Conservation (phyloP, 2,113 vertebrate species). For the Megaleporinus macrocephalus region DNA sequence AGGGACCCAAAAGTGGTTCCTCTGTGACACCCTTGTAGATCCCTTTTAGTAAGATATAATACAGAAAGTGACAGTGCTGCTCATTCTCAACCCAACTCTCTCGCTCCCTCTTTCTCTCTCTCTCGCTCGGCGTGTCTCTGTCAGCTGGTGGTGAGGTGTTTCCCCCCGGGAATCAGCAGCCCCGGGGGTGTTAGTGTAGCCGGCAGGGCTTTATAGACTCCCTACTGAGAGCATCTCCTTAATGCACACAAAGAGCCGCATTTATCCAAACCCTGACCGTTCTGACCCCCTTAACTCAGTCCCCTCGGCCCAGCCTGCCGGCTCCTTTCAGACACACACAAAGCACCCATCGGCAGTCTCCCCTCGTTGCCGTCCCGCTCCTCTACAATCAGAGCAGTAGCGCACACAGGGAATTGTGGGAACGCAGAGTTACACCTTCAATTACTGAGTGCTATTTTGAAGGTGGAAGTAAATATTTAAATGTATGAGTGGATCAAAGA, state of each 20-base stretch:
- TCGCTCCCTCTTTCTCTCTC: slow-evolving; percentile 21
- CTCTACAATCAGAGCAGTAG: slow-evolving; percentile 16
- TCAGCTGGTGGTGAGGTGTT: slow-evolving; percentile 67
- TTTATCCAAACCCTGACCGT: slow-evolving; percentile 92
- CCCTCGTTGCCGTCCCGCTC: slow-evolving; percentile 45
- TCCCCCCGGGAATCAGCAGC: slow-evolving; percentile 65
- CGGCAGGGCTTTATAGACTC: slow-evolving; percentile 84
- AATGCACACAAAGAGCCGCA: slow-evolving; percentile 90
- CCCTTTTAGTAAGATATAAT: no score
- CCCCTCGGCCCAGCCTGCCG: slow-evolving; percentile 85
- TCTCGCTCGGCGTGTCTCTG: slow-evolving; percentile 38
- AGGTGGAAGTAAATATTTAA: background rate
- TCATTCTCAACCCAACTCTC: background rate
- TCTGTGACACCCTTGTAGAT: no score
- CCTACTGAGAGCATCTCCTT: slow-evolving; percentile 95
- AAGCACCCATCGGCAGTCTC: slow-evolving; percentile 51
- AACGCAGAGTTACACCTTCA: slow-evolving; percentile 30
- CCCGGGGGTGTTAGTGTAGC: slow-evolving; percentile 78
- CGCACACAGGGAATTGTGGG: slow-evolving; percentile 34
- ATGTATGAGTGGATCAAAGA: background rate
- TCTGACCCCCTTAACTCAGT: slow-evolving; percentile 93
- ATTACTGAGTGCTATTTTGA: slow-evolving; percentile 4
- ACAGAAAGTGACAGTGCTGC: background rate
- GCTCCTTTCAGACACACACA: slow-evolving; percentile 77
- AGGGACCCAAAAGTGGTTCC: no score